Conservation (phyloP, 2,113 vertebrate genomes). For the Sus scrofa region T2T-Sscrofa CM000823.6:42054001-42054500, state of each 20-base stretch:
- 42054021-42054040: too few species aligned
- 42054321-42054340: constrained; percentile 56
- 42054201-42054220: not conserved
- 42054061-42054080: constrained; percentile 51
- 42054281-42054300: not conserved
- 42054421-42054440: constrained; percentile 42
- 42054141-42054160: constrained; percentile 59
- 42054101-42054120: constrained; percentile 53
- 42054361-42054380: not conserved
- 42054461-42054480: constrained; percentile 36
- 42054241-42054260: constrained; percentile 20
- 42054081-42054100: constrained; percentile 22
- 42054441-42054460: constrained; percentile 61
- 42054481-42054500: constrained; percentile 66
- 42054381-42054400: constrained; percentile 58
- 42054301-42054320: constrained; percentile 49
- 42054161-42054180: constrained; percentile 63
- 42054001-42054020: too few species aligned
- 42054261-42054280: not conserved
- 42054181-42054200: constrained; percentile 51
- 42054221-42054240: constrained; percentile 43
- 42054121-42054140: not conserved
- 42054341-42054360: constrained; percentile 29
- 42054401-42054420: constrained; percentile 47
- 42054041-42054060: constrained; percentile 6